phyloP scores from a whole-genome alignment of 2,113 vertebrate species.

The Mohoua ochrocephala region DNA sequence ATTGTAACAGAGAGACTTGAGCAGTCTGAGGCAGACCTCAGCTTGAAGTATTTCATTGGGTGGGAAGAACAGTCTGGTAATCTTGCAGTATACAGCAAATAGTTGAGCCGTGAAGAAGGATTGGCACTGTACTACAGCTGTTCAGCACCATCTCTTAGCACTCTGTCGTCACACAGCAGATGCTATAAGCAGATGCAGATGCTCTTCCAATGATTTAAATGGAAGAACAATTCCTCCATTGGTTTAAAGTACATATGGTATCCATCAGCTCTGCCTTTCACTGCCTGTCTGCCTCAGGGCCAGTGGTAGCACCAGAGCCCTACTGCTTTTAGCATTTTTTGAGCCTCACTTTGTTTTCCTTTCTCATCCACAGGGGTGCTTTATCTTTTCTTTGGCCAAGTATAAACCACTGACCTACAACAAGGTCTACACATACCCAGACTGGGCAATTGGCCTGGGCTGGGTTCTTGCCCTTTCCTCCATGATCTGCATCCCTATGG shows the following conservation, averaged over 20 bases:
- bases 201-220: neutral
- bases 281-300: neutral
- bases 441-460: slow-evolving; percentile 93
- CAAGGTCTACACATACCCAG: slow-evolving; percentile 91
- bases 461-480: slow-evolving; percentile 92
- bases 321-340: neutral
- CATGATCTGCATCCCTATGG: slow-evolving; percentile 96
- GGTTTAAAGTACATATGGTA: neutral
- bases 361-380: slow-evolving; percentile 84
- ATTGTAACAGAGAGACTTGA: neutral
- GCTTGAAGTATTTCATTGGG: neutral
- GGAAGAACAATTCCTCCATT: neutral
- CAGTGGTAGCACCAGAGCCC: neutral
- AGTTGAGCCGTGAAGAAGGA: neutral
- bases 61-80: neutral
- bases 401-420: slow-evolving; percentile 97
- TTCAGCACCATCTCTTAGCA: neutral
- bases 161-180: neutral
- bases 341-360: neutral
- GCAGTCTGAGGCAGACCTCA: neutral
- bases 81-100: neutral
- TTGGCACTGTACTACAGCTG: neutral
- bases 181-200: neutral
- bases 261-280: neutral
- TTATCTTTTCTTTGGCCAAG: slow-evolving; percentile 94